Conservation (phyloP, 2,113 vertebrate genomes). For the Clupea harengus region DNA sequence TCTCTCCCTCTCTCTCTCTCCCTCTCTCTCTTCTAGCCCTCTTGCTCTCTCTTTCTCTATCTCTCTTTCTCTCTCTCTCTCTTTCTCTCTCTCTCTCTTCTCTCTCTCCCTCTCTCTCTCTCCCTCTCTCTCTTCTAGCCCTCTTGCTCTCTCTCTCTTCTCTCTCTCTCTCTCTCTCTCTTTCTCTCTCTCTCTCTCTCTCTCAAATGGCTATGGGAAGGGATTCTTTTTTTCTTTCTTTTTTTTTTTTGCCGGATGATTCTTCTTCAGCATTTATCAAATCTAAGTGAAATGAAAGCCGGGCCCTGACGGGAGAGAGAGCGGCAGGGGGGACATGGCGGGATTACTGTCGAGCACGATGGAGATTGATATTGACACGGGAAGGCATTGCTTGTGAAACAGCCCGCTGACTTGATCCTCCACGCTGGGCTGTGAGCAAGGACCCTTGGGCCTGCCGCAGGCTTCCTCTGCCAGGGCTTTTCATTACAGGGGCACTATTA, state of each 20-base stretch:
- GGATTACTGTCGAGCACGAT: slow-evolving; percentile 60
- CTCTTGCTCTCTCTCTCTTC: not conserved
- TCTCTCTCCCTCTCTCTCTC: not conserved
- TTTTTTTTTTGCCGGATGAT: not conserved
- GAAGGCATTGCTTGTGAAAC: slow-evolving; percentile 66
- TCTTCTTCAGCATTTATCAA: slow-evolving; percentile 45
- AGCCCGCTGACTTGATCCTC: slow-evolving; percentile 68
- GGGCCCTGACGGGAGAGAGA: slow-evolving; percentile 25
- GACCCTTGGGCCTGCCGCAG: slow-evolving; percentile 65
- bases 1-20: too few relatives aligned
- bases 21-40: too few relatives aligned
- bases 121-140: not conserved
- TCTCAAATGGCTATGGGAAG: not conserved
- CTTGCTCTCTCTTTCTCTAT: too few relatives aligned
- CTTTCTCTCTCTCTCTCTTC: too few relatives aligned
- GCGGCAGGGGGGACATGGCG: slow-evolving; percentile 46
- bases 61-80: too few relatives aligned
- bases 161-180: not conserved
- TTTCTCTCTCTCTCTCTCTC: slow-evolving; percentile 22
- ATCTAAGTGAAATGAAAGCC: slow-evolving; percentile 51
- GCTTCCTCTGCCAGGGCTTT: slow-evolving; percentile 67
- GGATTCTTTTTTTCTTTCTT: not conserved
- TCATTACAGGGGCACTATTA: slow-evolving; percentile 68
- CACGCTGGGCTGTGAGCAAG: slow-evolving; percentile 56
- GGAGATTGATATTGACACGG: slow-evolving; percentile 65